These are phyloP conservation scores for Palloptera scutellata DNA, from an alignment of 2,888 invertebrate genomes.

Conservation along the genomic window DNA sequence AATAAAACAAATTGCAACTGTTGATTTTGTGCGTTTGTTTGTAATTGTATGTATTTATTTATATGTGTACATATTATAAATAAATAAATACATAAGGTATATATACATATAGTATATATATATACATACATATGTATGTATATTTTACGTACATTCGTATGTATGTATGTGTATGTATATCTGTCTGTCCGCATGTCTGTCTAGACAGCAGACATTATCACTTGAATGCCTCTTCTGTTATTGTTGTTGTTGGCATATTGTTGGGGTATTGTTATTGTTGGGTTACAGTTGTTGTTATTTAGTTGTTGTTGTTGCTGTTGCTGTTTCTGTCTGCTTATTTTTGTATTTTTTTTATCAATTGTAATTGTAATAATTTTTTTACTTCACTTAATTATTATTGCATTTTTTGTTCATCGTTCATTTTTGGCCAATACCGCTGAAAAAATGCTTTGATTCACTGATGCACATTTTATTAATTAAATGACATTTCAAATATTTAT, in stretches of 20 bases:
- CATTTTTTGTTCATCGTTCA: neutral
- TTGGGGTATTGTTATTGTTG: constrained; percentile 27
- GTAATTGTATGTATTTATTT: neutral
- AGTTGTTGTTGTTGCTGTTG: constrained; percentile 21
- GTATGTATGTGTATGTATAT: constrained; percentile 24
- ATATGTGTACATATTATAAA: constrained; percentile 29
- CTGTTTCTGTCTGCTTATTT: constrained; percentile 17
- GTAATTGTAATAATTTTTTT: constrained; percentile 15
- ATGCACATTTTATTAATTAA: too few species aligned
- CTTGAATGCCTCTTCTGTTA: constrained; percentile 40
- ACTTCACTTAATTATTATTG: constrained; percentile 1
- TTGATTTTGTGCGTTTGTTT: constrained; percentile 19
- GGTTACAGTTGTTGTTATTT: too few species aligned
- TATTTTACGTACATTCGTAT: neutral
- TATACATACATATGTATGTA: neutral
- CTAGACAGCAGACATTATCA: constrained; percentile 44
- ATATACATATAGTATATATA: too few species aligned
- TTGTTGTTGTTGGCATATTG: constrained; percentile 25
- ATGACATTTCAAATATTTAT: too few species aligned
- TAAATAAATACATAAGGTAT: constrained; percentile 28
- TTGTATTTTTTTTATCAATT: constrained; percentile 21
- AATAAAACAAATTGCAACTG: constrained; percentile 21
- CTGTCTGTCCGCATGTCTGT: constrained; percentile 38
- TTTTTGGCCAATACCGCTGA: neutral
- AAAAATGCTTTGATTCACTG: too few species aligned